phyloP scores from a whole-genome alignment of 2,797 vertebrate species.

The Tapera naevia region DNA sequence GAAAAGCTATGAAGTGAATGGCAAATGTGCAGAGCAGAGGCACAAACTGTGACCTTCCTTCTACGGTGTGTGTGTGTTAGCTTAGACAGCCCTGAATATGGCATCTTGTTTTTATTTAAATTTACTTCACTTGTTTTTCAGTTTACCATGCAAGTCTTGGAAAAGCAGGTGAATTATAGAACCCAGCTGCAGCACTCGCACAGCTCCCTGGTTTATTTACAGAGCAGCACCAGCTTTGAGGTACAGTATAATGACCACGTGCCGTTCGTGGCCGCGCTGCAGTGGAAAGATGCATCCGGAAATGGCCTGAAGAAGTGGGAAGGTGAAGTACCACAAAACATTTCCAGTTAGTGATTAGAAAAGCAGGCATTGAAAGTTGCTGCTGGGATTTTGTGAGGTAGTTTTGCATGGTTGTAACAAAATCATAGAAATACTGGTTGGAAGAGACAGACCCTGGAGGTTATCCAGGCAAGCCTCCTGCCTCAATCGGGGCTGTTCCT shows the following conservation, averaged over 20 bases:
- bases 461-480: neutral
- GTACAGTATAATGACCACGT: slow-evolving; percentile 79
- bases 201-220: slow-evolving; percentile 66
- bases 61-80: neutral
- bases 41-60: neutral
- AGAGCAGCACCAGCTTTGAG: slow-evolving; percentile 85
- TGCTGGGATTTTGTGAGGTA: neutral
- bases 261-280: slow-evolving; percentile 80
- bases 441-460: neutral
- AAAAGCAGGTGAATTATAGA: slow-evolving; percentile 83
- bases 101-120: neutral
- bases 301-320: slow-evolving; percentile 81
- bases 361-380: neutral
- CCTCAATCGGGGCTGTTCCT: neutral
- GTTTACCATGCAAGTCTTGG: slow-evolving; percentile 82
- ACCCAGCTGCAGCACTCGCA: slow-evolving; percentile 81
- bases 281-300: slow-evolving; percentile 81
- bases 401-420: neutral
- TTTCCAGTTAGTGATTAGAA: neutral
- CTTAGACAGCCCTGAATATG: neutral
- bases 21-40: neutral
- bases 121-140: slow-evolving; percentile 40
- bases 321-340: slow-evolving; percentile 71
- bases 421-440: neutral
- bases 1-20: neutral